These are phyloP conservation scores for Anabas testudineus DNA, from an alignment of 2,797 vertebrate genomes.

Conservation along the genomic window DNA sequence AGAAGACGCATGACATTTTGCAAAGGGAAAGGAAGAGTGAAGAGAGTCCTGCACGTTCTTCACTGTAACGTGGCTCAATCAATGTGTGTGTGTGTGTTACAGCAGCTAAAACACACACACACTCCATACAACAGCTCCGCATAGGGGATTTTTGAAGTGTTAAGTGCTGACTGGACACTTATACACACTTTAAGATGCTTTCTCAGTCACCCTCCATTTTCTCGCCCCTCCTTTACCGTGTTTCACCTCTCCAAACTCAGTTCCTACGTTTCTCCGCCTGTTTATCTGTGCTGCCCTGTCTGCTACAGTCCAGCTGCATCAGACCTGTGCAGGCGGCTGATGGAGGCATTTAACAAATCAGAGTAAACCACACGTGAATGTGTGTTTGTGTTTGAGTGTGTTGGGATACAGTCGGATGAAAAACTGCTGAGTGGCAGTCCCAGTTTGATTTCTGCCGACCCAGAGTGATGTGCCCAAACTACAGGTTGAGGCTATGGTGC, in stretches of 20 bases:
- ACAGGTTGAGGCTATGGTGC: conserved; percentile 13
- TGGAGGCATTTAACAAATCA: conserved; percentile 28
- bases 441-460: conserved; percentile 42
- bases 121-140: neutral
- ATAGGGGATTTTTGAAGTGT: conserved; percentile 6
- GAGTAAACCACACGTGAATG: conserved; percentile 27
- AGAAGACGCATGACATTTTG: neutral
- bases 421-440: conserved; percentile 42
- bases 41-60: conserved; percentile 9
- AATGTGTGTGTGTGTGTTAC: conserved; percentile 31
- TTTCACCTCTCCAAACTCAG: neutral
- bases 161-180: conserved; percentile 35
- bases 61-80: conserved; percentile 32
- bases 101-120: neutral
- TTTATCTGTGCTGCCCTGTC: conserved; percentile 18
- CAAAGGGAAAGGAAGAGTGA: neutral
- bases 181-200: neutral
- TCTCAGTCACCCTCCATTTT: neutral
- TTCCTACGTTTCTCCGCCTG: neutral
- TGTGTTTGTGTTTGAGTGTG: conserved; percentile 1
- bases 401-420: conserved; percentile 12
- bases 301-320: neutral
- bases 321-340: conserved; percentile 35
- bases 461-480: conserved; percentile 2
- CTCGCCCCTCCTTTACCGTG: neutral